Evolutionary conservation across 2,797 vertebrate genomes (phyloP).

Genomic region (Hydrolagus colliei): DNA sequence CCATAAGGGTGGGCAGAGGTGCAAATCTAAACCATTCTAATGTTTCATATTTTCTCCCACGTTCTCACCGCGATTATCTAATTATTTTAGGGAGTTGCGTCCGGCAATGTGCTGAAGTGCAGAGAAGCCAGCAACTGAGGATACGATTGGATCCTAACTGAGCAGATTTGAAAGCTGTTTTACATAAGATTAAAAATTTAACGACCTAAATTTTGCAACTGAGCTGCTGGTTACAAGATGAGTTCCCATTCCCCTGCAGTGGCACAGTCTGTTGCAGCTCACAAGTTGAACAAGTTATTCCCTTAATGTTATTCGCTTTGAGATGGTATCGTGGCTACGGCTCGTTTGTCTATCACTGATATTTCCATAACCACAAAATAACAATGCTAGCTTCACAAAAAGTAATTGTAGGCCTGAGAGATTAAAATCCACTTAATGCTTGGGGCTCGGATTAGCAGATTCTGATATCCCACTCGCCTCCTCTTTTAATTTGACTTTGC

Average conservation of each 20-base stretch:
- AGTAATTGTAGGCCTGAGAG: background rate
- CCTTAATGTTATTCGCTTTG: background rate
- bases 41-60: background rate
- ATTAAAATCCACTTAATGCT: conserved; percentile 5
- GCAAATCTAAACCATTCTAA: background rate
- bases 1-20: background rate
- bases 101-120: no score
- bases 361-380: conserved; percentile 3
- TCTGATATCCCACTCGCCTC: background rate
- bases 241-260: background rate
- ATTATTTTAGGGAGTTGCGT: background rate
- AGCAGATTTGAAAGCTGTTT: background rate
- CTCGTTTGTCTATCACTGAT: background rate
- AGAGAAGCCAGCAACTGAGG: no score
- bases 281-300: background rate
- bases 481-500: background rate
- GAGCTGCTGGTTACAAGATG: background rate
- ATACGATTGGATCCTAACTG: background rate
- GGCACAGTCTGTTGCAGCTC: background rate
- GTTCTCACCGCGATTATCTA: background rate
- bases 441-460: conserved; percentile 10
- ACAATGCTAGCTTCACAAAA: background rate
- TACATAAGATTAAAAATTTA: background rate
- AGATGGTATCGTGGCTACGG: background rate
- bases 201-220: background rate